Evolutionary conservation across 30 jellyfish, hydroid and myxozoan species (phyloP), one percentile per base, ranked within the genome.

Genomic region (Hydractinia echinata): DNA sequence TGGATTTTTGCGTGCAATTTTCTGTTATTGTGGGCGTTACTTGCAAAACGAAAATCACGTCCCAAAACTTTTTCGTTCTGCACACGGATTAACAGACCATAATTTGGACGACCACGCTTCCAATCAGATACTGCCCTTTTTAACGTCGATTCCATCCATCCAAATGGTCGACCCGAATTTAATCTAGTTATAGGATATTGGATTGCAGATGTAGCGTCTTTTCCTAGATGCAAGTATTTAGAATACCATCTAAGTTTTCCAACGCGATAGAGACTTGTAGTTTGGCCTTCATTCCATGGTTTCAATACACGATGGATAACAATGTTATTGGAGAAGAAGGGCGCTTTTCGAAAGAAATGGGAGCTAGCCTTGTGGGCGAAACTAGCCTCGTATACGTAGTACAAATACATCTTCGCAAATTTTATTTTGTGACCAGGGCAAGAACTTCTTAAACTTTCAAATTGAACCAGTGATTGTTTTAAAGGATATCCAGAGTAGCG

Each of bases 401-500:
- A 70, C 21, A 70, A 19, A 14, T 70, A 70, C 54, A 70, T 49
- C 56, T n/a, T n/a, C n/a, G n/a, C n/a, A n/a, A n/a, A n/a, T n/a
- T n/a, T n/a, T n/a, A n/a, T n/a, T n/a, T n/a, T 70, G 69, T 49
- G n/a, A 6, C 21, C 21, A 14, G 69, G 80, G 51, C 80, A 70
- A 56, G 15, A 10, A 15, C 80, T 70, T 5, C 58, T 49, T 7
- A 21, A 21, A 6, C 51, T 18, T 70, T 70, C 80, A 14, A 70
- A 70, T 16, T 70, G 80, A 21, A 70, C 13, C 56, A 70, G 80
- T 7, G 68, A 4, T 70, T 56, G 54, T 18, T 70, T 70, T 21
- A 15, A 18, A 18, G 80, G 80, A 70, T 15, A 70, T 70, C 48
- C 56, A 7, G 54, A 56, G 56, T 15, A 56, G 7, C 48, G 54